phyloP scores from a whole-genome alignment of 53 echinoderm and acorn worm genomes.

The Arbacia lixula region DNA sequence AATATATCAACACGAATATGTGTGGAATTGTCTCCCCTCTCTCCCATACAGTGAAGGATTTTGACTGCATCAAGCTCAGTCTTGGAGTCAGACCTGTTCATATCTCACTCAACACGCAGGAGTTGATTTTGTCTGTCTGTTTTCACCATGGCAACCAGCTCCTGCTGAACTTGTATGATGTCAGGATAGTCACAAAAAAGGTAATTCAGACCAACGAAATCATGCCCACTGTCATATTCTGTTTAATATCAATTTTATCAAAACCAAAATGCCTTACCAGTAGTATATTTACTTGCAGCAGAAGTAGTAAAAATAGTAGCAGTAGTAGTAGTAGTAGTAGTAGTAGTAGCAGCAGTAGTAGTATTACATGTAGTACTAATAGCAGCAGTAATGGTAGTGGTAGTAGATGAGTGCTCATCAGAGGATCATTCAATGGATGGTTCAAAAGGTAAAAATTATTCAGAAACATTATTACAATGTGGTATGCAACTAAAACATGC shows the following conservation, averaged over 20 bases:
- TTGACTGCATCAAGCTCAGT: slow-evolving; percentile 52
- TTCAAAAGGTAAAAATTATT: too few relatives aligned
- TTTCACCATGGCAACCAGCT: slow-evolving; percentile 64
- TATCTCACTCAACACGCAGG: slow-evolving; percentile 68
- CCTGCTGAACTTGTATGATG: slow-evolving; percentile 77
- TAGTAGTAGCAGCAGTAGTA: too few relatives aligned
- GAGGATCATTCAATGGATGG: too few relatives aligned
- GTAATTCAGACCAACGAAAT: too few relatives aligned
- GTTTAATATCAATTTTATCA: neutral
- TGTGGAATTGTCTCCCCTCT: neutral
- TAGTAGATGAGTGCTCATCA: too few relatives aligned
- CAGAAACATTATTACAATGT: too few relatives aligned
- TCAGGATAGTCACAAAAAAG: slow-evolving; percentile 68
- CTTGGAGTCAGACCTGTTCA: slow-evolving; percentile 69
- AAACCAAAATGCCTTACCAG: neutral
- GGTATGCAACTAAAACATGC: too few relatives aligned
- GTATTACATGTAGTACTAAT: too few relatives aligned
- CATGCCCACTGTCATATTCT: neutral
- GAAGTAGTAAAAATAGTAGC: too few relatives aligned
- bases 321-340: too few relatives aligned
- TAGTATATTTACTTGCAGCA: neutral
- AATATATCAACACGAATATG: too few relatives aligned
- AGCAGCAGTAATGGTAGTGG: too few relatives aligned
- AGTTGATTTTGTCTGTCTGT: slow-evolving; percentile 78
- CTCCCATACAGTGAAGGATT: slow-evolving; percentile 62